phyloP scores from a whole-genome alignment of 2,888 invertebrate genomes.

The Aplocera efformata region DNA sequence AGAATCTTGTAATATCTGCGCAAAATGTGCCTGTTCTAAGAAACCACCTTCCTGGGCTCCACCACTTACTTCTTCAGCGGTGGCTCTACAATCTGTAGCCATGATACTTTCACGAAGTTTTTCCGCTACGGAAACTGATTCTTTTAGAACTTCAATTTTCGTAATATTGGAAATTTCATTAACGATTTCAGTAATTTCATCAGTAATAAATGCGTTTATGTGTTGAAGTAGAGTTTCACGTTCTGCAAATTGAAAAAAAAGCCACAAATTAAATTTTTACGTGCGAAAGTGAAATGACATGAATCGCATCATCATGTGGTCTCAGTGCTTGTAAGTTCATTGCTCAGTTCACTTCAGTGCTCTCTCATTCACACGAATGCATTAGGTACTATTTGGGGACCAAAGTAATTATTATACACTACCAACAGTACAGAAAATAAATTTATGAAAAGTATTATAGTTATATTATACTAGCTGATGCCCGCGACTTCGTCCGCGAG shows the following conservation, averaged over 20 bases:
- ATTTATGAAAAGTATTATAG: too few relatives aligned
- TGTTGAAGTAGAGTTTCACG: slow-evolving; percentile 27
- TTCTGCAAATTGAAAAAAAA: slow-evolving; percentile 23
- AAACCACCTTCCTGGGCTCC: slow-evolving; percentile 14
- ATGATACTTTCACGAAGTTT: slow-evolving; percentile 33
- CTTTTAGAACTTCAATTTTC: slow-evolving; percentile 29
- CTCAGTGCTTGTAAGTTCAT: too few relatives aligned
- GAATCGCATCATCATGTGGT: too few relatives aligned
- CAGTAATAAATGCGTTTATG: slow-evolving; percentile 40
- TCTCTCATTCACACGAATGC: too few relatives aligned
- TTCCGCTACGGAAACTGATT: slow-evolving; percentile 33
- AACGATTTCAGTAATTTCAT: slow-evolving; percentile 32
- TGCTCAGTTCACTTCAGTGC: too few relatives aligned
- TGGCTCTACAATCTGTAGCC: slow-evolving; percentile 8
- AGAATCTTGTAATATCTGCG: slow-evolving; percentile 34
- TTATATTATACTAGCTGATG: too few relatives aligned
- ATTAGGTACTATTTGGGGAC: too few relatives aligned
- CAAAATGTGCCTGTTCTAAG: slow-evolving; percentile 31
- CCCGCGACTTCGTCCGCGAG: too few relatives aligned
- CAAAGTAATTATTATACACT: too few relatives aligned
- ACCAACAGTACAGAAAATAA: too few relatives aligned
- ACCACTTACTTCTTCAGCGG: slow-evolving; percentile 16
- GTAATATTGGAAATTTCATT: slow-evolving; percentile 27
- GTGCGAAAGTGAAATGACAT: too few relatives aligned
- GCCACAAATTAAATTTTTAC: too few relatives aligned